Conservation (phyloP, 2,113 vertebrate species). For the Oreochromis aureus region DNA sequence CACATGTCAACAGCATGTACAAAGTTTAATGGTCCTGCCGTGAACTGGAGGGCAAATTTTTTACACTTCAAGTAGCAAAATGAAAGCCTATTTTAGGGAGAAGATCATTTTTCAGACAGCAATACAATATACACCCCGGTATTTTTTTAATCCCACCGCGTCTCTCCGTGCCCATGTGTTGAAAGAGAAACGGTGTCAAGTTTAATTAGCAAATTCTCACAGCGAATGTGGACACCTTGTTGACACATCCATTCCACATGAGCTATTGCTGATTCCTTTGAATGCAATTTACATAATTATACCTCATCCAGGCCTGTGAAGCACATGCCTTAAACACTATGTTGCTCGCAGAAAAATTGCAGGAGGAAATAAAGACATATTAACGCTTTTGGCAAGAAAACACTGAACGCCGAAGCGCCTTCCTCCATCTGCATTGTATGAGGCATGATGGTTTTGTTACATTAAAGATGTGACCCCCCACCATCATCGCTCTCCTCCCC, state of each 20-base stretch:
- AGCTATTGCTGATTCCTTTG: conserved; percentile 73
- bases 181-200: conserved; percentile 61
- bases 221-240: conserved; percentile 66
- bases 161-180: conserved; percentile 41
- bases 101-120: conserved; percentile 45
- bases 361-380: conserved; percentile 62
- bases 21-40: conserved; percentile 53
- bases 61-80: conserved; percentile 36
- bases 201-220: conserved; percentile 71
- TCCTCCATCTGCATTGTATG: conserved; percentile 71
- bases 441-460: conserved; percentile 29
- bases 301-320: conserved; percentile 66
- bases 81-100: conserved; percentile 41
- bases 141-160: conserved; percentile 37
- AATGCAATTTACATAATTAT: conserved; percentile 80
- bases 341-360: conserved; percentile 54
- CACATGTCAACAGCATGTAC: conserved; percentile 60
- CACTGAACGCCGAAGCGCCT: conserved; percentile 50
- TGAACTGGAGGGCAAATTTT: conserved; percentile 29
- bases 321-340: conserved; percentile 48
- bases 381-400: conserved; percentile 60
- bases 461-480: conserved; percentile 28
- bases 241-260: conserved; percentile 73
- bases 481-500: neutral
- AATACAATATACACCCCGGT: conserved; percentile 30